A percentile compares a stretch with the other conserved stretches of the same genome.
These are phyloP conservation scores for Phortica variegata DNA, from an alignment of 1,140 invertebrate species.

Conservation along the genomic window DNA sequence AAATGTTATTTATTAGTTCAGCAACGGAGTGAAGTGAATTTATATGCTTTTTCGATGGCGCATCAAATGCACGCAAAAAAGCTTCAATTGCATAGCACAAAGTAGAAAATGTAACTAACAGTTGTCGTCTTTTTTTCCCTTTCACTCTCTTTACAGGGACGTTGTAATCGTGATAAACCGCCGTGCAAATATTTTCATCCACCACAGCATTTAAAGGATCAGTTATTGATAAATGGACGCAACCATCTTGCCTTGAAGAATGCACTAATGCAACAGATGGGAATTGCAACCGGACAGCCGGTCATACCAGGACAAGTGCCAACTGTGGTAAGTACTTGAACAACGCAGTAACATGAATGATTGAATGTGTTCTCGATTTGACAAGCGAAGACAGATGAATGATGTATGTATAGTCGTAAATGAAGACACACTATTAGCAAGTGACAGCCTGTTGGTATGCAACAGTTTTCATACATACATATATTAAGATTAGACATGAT, in stretches of 20 bases:
- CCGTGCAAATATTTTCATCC: slow-evolving; percentile 99
- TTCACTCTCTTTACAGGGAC: slow-evolving; percentile 75
- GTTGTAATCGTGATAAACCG: slow-evolving; percentile 99
- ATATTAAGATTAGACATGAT: too few relatives aligned
- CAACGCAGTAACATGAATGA: too few relatives aligned
- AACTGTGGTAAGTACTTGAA: slow-evolving; percentile 85
- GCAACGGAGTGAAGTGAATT: not conserved
- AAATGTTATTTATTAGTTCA: slow-evolving; percentile 1
- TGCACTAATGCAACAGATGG: slow-evolving; percentile 94
- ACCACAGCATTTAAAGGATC: slow-evolving; percentile 98
- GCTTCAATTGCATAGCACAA: not conserved
- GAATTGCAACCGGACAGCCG: slow-evolving; percentile 80
- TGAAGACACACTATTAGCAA: too few relatives aligned
- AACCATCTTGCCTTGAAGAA: slow-evolving; percentile 99
- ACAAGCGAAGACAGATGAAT: too few relatives aligned
- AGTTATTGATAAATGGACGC: slow-evolving; percentile 98
- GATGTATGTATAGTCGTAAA: too few relatives aligned
- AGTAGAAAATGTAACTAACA: slow-evolving; percentile 1
- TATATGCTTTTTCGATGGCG: too few relatives aligned
- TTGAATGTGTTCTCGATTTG: too few relatives aligned
- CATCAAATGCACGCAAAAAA: too few relatives aligned
- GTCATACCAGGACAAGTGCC: slow-evolving; percentile 88
- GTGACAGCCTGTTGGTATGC: too few relatives aligned
- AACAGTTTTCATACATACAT: too few relatives aligned
- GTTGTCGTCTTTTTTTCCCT: slow-evolving; percentile 7